Evolutionary conservation across 64 coral and sea anemone species (phyloP).

Genomic region (Dendronephthya gigantea): DNA sequence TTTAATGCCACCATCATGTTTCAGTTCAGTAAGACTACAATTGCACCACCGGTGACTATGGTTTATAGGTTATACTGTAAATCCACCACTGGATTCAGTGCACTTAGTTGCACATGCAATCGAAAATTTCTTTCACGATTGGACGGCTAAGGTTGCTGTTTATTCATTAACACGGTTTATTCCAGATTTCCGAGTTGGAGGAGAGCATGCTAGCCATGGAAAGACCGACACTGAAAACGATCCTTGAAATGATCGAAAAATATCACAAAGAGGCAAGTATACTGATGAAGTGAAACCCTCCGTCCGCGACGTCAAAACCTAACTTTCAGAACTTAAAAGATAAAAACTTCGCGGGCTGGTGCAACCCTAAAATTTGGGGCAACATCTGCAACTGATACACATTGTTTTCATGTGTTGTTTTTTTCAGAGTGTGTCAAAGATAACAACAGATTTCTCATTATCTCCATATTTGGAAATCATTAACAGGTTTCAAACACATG

Average conservation of each 20-base stretch:
- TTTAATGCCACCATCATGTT: too few relatives aligned
- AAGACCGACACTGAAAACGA: conserved; percentile 25
- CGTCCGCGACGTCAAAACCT: too few relatives aligned
- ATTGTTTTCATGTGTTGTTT: background rate
- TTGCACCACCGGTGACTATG: too few relatives aligned
- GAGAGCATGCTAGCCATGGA: conserved; percentile 19
- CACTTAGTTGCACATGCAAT: too few relatives aligned
- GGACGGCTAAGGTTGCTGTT: background rate
- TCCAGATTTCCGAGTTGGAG: conserved; percentile 42
- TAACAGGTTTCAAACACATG: background rate
- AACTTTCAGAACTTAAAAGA: too few relatives aligned
- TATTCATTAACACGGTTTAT: background rate
- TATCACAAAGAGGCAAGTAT: conserved; percentile 40
- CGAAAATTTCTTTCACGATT: too few relatives aligned
- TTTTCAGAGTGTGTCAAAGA: background rate
- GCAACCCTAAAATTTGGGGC: too few relatives aligned
- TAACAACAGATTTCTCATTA: conserved; percentile 1
- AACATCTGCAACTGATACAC: too few relatives aligned
- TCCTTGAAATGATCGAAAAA: conserved; percentile 32
- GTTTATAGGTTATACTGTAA: too few relatives aligned
- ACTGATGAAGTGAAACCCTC: too few relatives aligned
- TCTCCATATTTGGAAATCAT: background rate
- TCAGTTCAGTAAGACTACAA: too few relatives aligned
- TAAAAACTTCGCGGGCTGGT: too few relatives aligned
- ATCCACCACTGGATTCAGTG: background rate